Evolutionary conservation across 2,888 invertebrate genomes (phyloP).

Genomic region (Dorcus hopei): DNA sequence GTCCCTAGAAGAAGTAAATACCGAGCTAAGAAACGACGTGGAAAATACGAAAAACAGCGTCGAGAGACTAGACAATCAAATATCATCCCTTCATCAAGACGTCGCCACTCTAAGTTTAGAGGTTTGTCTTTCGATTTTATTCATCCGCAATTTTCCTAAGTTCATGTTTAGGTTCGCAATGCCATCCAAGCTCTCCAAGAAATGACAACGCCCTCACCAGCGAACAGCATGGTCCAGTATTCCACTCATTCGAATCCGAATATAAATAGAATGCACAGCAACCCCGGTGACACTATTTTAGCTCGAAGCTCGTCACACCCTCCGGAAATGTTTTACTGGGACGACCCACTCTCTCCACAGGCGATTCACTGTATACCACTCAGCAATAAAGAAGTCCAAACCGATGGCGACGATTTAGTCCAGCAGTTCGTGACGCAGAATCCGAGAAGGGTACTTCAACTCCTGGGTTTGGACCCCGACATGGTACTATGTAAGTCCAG

Average conservation of each 20-base stretch:
- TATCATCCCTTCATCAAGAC: slow-evolving; percentile 79
- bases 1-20: slow-evolving; percentile 62
- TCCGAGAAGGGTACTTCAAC: slow-evolving; percentile 68
- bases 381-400: slow-evolving; percentile 56
- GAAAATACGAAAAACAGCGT: slow-evolving; percentile 50
- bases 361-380: slow-evolving; percentile 28
- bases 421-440: slow-evolving; percentile 68
- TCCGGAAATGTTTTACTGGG: slow-evolving; percentile 80
- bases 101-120: slow-evolving; percentile 82
- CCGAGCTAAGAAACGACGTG: slow-evolving; percentile 48
- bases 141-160: slow-evolving; percentile 1
- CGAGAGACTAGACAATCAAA: slow-evolving; percentile 78
- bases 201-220: slow-evolving; percentile 61
- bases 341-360: slow-evolving; percentile 43
- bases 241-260: slow-evolving; percentile 82
- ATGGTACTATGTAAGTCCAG: slow-evolving; percentile 32
- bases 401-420: slow-evolving; percentile 60
- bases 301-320: slow-evolving; percentile 81
- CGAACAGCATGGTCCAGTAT: slow-evolving; percentile 49
- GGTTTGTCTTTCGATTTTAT: slow-evolving; percentile 48
- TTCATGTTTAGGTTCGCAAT: slow-evolving; percentile 62
- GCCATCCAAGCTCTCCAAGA: slow-evolving; percentile 83
- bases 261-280: slow-evolving; percentile 48
- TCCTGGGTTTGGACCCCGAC: slow-evolving; percentile 68
- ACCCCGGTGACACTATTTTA: slow-evolving; percentile 49